Base-by-base conservation (phyloP, 2,113 vertebrate genomes). In the Mustela nigripes region DNA sequence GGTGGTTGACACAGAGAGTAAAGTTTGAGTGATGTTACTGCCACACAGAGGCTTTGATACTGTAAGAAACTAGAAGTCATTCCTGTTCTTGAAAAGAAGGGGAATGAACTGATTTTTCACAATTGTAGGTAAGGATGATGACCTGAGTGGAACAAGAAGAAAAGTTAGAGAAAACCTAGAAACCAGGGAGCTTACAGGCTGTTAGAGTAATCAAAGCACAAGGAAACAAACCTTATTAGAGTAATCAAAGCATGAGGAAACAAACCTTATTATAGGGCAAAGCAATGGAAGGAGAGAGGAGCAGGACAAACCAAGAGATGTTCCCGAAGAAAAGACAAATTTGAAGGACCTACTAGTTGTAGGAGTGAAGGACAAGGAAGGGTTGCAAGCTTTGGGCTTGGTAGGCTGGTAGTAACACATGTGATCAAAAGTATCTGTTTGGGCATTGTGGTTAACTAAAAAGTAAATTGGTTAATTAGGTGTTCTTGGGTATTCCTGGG, bases 91-190 rank as follows among this genome's bases (percentile, higher is more conserved):
- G 63, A 71, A 96, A 90, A 76, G 28, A 67, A 63, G 18, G 6
- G 19, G 7, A 65, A 86, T 89, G 31, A 86, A 73, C 10, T 33
- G 19, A 67, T 82, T 95, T 97, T 93, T 94, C 24, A 85, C 81
- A 89, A 56, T 16, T n/a, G 48, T 92, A 69, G 5, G 21, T 87
- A 2, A 65, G 24, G 67, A 93, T 74, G 19, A 56, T 82, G 36
- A 85, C 53, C 69, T 53, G 4, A 96, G 42, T 85, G 28, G 19
- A 82, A 79, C 42, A 69, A 82, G 21, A 95, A 92, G 69, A 71
- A 95, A 96, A 56, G 10, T 84, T 14, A 63, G 39, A 91, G 36
- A 76, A 96, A 76, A 65, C 22, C 18, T 76, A 69, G 53, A 74
- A 62, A 39, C 42, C n/a, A 69, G 48, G 42, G 71, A 56, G 24